Conservation (phyloP, 2,888 invertebrate species). For the Escarpia spicata region DNA sequence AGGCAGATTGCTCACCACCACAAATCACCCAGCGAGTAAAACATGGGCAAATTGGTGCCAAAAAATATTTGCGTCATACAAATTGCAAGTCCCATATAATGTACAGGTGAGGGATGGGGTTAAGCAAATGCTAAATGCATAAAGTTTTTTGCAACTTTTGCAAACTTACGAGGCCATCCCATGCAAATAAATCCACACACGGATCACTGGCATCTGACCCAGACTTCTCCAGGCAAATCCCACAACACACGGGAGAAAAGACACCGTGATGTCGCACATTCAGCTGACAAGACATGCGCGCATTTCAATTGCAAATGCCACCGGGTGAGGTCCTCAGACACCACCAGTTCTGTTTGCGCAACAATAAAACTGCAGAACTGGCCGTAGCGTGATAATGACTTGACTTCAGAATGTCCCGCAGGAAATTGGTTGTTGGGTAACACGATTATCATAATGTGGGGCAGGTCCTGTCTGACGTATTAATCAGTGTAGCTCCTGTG, state of each 20-base stretch:
- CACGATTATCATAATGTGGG: conserved; percentile 3
- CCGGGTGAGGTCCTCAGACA: not conserved
- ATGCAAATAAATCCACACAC: not conserved
- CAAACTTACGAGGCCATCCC: not conserved
- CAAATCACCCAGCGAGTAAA: no score
- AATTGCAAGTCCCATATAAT: no score
- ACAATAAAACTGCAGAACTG: not conserved
- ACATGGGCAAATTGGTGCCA: no score
- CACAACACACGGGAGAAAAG: not conserved
- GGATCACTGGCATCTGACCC: not conserved
- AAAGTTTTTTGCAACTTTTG: no score
- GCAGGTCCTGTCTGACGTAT: not conserved
- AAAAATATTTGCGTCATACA: no score
- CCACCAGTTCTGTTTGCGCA: not conserved
- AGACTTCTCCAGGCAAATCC: not conserved
- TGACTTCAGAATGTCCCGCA: not conserved
- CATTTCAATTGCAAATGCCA: not conserved
- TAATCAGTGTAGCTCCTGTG: not conserved
- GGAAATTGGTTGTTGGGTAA: conserved; percentile 3
- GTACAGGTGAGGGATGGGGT: no score
- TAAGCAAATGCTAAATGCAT: no score
- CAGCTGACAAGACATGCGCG: not conserved
- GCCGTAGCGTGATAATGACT: not conserved
- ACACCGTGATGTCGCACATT: not conserved
- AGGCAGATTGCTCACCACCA: no score